Evolutionary conservation across 2,113 vertebrate genomes (phyloP).

Genomic region (Notarius quadriscutis): DNA sequence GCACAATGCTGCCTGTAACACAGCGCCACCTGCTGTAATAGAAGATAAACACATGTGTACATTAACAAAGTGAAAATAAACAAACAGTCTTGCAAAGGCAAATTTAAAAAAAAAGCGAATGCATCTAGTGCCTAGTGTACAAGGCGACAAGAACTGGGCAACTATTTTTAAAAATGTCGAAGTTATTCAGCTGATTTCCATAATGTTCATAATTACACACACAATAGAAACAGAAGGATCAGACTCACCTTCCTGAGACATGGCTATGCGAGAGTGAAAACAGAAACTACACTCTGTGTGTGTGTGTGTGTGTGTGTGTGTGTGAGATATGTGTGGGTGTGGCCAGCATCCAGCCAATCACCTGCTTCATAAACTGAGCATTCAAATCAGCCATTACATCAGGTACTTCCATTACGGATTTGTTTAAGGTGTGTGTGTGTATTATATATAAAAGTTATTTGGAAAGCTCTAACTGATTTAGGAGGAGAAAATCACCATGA

Average conservation of each 20-base stretch:
- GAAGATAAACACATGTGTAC: background rate
- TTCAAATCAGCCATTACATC: background rate
- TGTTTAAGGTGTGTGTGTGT: background rate
- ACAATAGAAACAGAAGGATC: background rate
- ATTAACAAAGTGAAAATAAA: background rate
- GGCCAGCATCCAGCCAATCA: background rate
- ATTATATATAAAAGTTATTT: background rate
- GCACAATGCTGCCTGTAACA: background rate
- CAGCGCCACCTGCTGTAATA: background rate
- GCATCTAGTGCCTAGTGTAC: background rate
- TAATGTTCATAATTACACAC: background rate
- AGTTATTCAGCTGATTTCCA: background rate
- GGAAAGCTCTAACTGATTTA: background rate
- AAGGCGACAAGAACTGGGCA: background rate
- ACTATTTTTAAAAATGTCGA: background rate
- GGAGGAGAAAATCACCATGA: background rate
- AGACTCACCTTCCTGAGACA: constrained; percentile 7
- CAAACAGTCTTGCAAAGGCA: background rate
- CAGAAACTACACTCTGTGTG: background rate
- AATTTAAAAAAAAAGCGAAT: background rate
- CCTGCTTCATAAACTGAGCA: background rate
- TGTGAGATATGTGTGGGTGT: background rate
- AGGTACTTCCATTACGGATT: background rate
- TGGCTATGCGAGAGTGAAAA: background rate
- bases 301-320: background rate